A percentile compares a stretch with the other conserved stretches of the same genome.
Evolutionary conservation across 2,797 vertebrate species (phyloP).

Genomic region (Hippocampus kuda): DNA sequence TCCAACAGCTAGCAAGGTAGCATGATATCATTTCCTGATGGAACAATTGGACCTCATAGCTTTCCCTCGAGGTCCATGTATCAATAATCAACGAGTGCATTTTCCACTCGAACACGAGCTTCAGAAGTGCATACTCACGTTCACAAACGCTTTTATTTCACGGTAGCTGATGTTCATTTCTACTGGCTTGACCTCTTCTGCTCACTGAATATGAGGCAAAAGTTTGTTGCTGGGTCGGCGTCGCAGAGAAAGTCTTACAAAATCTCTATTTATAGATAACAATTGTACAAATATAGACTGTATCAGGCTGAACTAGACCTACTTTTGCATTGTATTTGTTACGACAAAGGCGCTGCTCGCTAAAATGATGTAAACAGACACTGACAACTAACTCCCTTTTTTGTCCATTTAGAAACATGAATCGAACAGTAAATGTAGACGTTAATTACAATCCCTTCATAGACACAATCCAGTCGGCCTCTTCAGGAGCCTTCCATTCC

Average conservation of each 20-base stretch:
- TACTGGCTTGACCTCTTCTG: slow-evolving; percentile 21
- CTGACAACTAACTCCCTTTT: slow-evolving; percentile 33
- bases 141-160: slow-evolving; percentile 31
- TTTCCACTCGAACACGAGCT: background rate
- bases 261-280: slow-evolving; percentile 60
- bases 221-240: slow-evolving; percentile 45
- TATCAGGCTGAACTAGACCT: slow-evolving; percentile 30
- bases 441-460: slow-evolving; percentile 34
- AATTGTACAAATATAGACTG: slow-evolving; percentile 60
- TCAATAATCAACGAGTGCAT: background rate
- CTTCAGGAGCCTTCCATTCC: slow-evolving; percentile 43
- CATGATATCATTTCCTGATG: background rate
- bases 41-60: background rate
- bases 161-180: slow-evolving; percentile 34
- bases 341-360: slow-evolving; percentile 29
- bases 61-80: background rate
- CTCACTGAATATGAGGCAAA: slow-evolving; percentile 51
- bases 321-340: slow-evolving; percentile 47
- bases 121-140: slow-evolving; percentile 3
- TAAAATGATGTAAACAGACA: slow-evolving; percentile 44
- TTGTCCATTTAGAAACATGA: slow-evolving; percentile 39
- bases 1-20: background rate
- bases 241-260: slow-evolving; percentile 55
- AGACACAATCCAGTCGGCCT: slow-evolving; percentile 12
- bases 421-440: slow-evolving; percentile 35